Evolutionary conservation across 2,797 vertebrate genomes (phyloP).

Genomic region (Aviceda leuphotes): DNA sequence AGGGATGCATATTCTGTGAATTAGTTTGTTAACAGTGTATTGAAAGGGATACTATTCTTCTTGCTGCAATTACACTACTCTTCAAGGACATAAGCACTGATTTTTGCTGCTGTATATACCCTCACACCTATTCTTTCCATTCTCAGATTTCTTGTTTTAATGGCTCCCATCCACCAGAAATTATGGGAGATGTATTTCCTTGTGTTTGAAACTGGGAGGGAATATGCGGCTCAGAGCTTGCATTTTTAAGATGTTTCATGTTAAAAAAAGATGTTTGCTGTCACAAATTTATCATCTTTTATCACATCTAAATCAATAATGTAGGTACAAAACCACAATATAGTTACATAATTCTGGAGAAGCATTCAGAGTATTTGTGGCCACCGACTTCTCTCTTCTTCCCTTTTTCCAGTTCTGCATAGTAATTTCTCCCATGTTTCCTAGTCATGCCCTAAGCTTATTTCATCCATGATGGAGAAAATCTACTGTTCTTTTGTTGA

Average conservation of each 20-base stretch:
- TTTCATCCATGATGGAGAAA: not conserved
- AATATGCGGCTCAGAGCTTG: not conserved
- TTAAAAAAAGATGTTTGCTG: not conserved
- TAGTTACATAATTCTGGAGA: not conserved
- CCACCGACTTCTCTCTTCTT: not conserved
- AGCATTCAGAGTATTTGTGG: not conserved
- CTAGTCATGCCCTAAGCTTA: not conserved
- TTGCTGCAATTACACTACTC: not conserved
- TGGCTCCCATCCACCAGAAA: not conserved
- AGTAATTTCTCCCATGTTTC: not conserved
- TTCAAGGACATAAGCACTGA: not conserved
- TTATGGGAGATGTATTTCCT: not conserved
- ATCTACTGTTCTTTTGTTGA: not conserved
- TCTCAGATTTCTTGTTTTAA: not conserved
- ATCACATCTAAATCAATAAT: not conserved
- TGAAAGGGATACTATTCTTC: not conserved
- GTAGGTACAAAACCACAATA: not conserved
- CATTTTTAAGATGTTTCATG: not conserved
- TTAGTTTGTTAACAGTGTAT: not conserved
- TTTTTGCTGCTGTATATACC: not conserved
- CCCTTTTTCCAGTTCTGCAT: not conserved
- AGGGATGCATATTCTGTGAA: not conserved
- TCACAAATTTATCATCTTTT: not conserved
- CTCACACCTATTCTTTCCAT: not conserved
- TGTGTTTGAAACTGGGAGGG: not conserved